Percentiles rank a stretch among this genome's conserved stretches.
phyloP scores from a whole-genome alignment of 1,140 invertebrate species.

The Onthophagus taurus region DNA sequence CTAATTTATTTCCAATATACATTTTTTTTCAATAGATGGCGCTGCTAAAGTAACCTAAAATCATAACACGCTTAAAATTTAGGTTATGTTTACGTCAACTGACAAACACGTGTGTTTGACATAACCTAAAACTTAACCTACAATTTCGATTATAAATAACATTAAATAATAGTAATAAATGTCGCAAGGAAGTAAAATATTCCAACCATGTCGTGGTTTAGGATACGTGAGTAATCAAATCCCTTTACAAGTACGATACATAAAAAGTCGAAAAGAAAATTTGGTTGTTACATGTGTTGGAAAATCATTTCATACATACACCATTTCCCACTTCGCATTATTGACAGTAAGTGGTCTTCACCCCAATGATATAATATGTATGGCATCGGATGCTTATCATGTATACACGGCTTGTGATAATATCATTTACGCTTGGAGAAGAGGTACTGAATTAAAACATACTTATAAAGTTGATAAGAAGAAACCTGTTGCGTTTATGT shows the following conservation, averaged over 20 bases:
- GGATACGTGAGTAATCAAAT: conserved; percentile 92
- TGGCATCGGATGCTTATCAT: conserved; percentile 69
- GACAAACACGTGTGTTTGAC: too few species aligned
- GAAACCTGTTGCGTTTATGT: conserved; percentile 62
- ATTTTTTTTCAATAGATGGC: too few species aligned
- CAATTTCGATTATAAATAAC: conserved; percentile 28
- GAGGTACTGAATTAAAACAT: conserved; percentile 78
- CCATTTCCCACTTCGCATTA: conserved; percentile 70
- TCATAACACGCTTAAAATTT: too few species aligned
- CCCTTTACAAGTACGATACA: conserved; percentile 75
- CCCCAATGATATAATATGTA: conserved; percentile 69
- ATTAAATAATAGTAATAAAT: conserved; percentile 20
- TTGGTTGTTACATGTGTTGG: conserved; percentile 84
- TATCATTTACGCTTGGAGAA: conserved; percentile 75
- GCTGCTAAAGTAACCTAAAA: too few species aligned
- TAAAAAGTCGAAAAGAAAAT: conserved; percentile 76
- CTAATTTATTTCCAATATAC: too few species aligned
- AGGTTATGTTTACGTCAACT: too few species aligned
- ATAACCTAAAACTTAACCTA: too few species aligned
- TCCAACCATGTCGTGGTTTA: conserved; percentile 69
- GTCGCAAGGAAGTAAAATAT: conserved; percentile 61
- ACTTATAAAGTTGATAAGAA: conserved; percentile 70
- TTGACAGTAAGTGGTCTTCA: conserved; percentile 75
- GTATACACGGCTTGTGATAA: conserved; percentile 77
- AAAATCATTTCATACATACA: conserved; percentile 86